Conservation (phyloP, 2,888 invertebrate genomes). For the Hypena proboscidalis region DNA sequence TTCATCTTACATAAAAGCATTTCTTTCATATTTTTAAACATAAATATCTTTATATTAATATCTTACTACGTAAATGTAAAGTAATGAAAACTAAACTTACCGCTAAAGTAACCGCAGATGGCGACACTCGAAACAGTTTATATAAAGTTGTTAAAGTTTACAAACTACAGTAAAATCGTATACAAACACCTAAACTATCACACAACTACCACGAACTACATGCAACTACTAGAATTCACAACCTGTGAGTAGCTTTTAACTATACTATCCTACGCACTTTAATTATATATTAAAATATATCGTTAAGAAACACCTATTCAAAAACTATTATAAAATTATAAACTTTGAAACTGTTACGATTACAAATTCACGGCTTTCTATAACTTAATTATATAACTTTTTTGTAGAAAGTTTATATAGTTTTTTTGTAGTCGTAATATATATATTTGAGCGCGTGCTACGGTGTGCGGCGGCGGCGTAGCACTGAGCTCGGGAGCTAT, state of each 20-base stretch:
- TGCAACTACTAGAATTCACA: slow-evolving; percentile 56
- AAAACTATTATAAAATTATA: slow-evolving; percentile 28
- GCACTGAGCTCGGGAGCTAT: slow-evolving; percentile 71
- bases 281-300: slow-evolving; percentile 36
- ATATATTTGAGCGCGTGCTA: slow-evolving; percentile 63
- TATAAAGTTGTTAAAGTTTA: slow-evolving; percentile 40
- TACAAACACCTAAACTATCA: slow-evolving; percentile 48
- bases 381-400: slow-evolving; percentile 4
- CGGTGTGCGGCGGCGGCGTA: slow-evolving; percentile 62
- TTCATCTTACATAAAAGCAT: no score
- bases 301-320: slow-evolving; percentile 28
- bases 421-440: slow-evolving; percentile 7
- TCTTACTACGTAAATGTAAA: background rate
- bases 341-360: slow-evolving; percentile 22
- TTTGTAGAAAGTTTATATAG: slow-evolving; percentile 18
- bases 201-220: slow-evolving; percentile 44
- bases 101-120: slow-evolving; percentile 29
- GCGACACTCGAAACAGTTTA: slow-evolving; percentile 33
- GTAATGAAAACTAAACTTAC: slow-evolving; percentile 33
- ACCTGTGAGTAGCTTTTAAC: slow-evolving; percentile 59
- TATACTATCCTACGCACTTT: slow-evolving; percentile 43
- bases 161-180: slow-evolving; percentile 46
- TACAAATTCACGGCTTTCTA: background rate
- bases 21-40: no score
- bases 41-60: background rate